Percentiles rank a stretch among this genome's conserved stretches.
Conservation (phyloP, 2,888 invertebrate genomes). For the Scaptomyza tumidula region DNA sequence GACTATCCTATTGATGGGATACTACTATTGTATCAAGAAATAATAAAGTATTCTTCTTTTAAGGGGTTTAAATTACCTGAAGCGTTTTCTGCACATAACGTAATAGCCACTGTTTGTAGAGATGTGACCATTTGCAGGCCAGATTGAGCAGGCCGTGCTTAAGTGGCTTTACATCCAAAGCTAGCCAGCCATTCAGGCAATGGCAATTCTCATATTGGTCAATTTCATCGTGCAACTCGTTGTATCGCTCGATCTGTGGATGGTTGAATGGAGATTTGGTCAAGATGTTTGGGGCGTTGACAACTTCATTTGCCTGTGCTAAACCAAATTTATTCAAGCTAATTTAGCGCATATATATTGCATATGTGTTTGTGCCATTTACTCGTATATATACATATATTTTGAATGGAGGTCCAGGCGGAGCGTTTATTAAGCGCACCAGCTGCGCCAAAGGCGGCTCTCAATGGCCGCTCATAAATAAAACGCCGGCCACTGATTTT, state of each 20-base stretch:
- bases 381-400: constrained; percentile 20
- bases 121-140: constrained; percentile 94
- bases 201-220: constrained; percentile 85
- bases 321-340: constrained; percentile 68
- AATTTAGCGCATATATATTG: constrained; percentile 65
- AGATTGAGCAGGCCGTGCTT: constrained; percentile 93
- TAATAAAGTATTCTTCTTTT: neutral
- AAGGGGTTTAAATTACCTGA: constrained; percentile 57
- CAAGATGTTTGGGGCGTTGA: constrained; percentile 47
- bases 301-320: constrained; percentile 60
- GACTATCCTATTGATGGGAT: no score
- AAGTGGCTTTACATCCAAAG: constrained; percentile 90
- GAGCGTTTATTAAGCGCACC: constrained; percentile 72
- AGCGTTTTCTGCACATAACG: constrained; percentile 91
- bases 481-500: constrained; percentile 72
- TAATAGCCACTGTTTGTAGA: constrained; percentile 93
- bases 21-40: neutral
- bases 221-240: constrained; percentile 80
- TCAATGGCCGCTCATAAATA: constrained; percentile 79
- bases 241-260: constrained; percentile 82
- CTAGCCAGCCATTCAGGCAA: constrained; percentile 91
- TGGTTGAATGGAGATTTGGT: constrained; percentile 5
- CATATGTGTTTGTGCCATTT: constrained; percentile 22
- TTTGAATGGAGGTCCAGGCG: constrained; percentile 22
- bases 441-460: constrained; percentile 69